Evolutionary conservation across 2,113 vertebrate species (phyloP).

Genomic region (Gymnarchus niloticus): DNA sequence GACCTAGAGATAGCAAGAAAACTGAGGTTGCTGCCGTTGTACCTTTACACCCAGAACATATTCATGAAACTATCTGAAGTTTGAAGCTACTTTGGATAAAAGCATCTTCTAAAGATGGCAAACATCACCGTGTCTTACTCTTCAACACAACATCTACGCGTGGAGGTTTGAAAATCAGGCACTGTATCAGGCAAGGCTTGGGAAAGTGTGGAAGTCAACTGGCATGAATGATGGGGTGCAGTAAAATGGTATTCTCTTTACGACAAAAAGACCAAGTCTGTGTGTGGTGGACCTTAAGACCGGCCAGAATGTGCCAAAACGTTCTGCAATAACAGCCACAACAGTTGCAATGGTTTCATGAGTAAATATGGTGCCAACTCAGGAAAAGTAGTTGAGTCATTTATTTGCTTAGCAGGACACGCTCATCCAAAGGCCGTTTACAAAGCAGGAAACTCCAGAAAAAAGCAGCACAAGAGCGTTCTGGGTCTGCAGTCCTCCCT

Average conservation of each 20-base stretch:
- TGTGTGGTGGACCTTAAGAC: background rate
- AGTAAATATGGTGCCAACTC: conserved; percentile 2
- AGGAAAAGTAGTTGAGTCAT: conserved; percentile 15
- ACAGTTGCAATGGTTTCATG: background rate
- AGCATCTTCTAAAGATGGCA: background rate
- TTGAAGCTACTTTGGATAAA: background rate
- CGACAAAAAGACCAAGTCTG: background rate
- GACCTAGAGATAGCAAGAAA: background rate
- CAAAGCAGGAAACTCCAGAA: background rate
- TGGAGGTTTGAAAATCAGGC: background rate
- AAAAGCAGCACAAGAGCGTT: background rate
- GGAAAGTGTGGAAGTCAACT: no score
- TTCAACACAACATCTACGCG: background rate
- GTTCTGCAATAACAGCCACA: background rate
- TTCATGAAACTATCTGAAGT: background rate
- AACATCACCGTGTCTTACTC: background rate
- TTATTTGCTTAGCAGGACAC: conserved; percentile 2
- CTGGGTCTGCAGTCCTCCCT: background rate
- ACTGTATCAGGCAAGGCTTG: background rate
- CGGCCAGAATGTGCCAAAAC: background rate
- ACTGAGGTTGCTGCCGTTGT: background rate
- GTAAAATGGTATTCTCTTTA: no score
- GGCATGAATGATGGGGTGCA: no score
- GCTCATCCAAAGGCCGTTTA: background rate
- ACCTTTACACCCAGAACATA: background rate